Evolutionary conservation across 2,888 invertebrate species (phyloP).

Genomic region (Nomada hirtipes): DNA sequence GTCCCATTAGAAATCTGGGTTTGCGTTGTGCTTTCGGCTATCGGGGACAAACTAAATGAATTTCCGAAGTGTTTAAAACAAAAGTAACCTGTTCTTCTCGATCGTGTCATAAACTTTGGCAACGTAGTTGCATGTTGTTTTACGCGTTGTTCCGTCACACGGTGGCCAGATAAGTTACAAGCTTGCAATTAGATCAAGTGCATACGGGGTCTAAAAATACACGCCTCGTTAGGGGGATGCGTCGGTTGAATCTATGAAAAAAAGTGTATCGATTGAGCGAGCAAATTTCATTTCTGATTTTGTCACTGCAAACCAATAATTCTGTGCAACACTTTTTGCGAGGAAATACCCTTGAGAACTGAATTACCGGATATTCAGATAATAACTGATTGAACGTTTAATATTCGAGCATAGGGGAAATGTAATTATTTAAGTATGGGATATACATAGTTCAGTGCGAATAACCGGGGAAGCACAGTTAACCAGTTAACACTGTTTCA

Average conservation of each 20-base stretch:
- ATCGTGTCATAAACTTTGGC: too few relatives aligned
- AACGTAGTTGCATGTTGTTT: too few relatives aligned
- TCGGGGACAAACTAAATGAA: too few relatives aligned
- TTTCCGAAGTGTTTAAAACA: too few relatives aligned
- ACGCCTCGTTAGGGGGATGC: too few relatives aligned
- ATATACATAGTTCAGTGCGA: not conserved
- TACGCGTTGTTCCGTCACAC: too few relatives aligned
- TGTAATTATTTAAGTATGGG: conserved; percentile 20
- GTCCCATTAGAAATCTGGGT: too few relatives aligned
- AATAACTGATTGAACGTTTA: conserved; percentile 28
- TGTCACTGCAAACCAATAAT: not conserved
- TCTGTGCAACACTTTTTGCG: not conserved
- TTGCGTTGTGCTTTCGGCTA: too few relatives aligned
- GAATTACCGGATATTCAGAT: conserved; percentile 24
- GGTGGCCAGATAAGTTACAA: not conserved
- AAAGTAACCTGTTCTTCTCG: too few relatives aligned
- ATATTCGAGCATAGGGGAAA: conserved; percentile 31
- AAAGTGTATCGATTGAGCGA: too few relatives aligned
- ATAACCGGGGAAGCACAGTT: not conserved
- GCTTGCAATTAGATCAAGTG: not conserved
- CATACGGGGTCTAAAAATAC: not conserved
- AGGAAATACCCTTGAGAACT: conserved; percentile 12
- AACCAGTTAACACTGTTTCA: not conserved
- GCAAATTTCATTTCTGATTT: not conserved
- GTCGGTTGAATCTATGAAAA: too few relatives aligned